Evolutionary conservation across 2,888 invertebrate species (phyloP), one percentile per base, ranked within the genome.

Genomic region (Platycnemis pennipes): DNA sequence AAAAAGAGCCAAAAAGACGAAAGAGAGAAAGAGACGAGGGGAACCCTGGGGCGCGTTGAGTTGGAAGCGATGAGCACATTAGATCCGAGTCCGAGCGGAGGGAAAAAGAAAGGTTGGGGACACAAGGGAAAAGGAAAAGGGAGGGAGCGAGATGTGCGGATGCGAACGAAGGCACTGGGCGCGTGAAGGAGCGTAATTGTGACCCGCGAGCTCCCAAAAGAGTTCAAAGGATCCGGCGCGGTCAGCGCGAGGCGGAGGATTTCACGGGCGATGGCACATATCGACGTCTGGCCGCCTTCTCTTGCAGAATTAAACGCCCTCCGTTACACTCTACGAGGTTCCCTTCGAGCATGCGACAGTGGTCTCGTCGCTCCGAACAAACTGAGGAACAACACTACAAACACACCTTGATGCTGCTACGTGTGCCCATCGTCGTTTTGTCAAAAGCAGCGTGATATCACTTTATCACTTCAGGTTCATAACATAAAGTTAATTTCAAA

Each of bases 201-300:
- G 77, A 77, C 77, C 77, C 37, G 77, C 77, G 77, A 77, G 77
- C 31, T 11, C 37, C 26, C 16, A 63, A 77, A 77, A 77, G 77
- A 77, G 77, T 77, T 77, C 77, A 77, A 77, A 77, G 77, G 77
- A 31, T 37, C 26, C 19, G 16, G 63, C 22, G 22, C 63, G 63
- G 63, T 63, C 63, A 22, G 69, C 8, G 31, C 13, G 77, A 77
- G 11, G 77, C 77, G 8, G 31, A 37, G 77, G 37, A 37, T 77
- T 77, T 77, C 77, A 77, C 77, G 77, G 77, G 37, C 37, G 77
- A 77, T 77, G 77, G 37, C 31, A 37, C 77, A 77, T 77, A 77
- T 77, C 77, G 77, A 77, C 77, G 37, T 77, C 37, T 11, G 49
- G 11, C 77, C 37, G 77, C 77, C 37, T 77, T 77, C 77, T 37